Conservation (phyloP, 2,113 vertebrate genomes). For the Motacilla alba region DNA sequence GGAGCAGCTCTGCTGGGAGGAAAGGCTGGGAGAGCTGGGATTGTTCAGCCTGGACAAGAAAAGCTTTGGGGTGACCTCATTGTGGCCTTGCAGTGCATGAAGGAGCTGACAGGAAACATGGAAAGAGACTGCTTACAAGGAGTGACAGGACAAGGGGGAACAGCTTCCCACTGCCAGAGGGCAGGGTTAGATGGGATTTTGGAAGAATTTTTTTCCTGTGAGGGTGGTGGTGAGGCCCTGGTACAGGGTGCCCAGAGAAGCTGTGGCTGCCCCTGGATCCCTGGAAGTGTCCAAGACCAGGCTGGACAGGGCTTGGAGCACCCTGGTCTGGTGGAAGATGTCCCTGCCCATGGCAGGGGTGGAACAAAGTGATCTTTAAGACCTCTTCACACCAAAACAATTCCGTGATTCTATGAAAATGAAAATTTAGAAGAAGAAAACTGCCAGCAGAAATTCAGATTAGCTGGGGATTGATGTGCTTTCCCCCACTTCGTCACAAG, state of each 20-base stretch:
- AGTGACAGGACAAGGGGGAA: rapidly evolving
- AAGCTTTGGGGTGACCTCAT: rapidly evolving
- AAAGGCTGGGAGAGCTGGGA: background rate
- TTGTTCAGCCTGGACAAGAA: background rate
- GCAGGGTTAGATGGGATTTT: rapidly evolving
- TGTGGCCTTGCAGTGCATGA: background rate
- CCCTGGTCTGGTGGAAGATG: rapidly evolving
- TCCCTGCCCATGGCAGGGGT: background rate
- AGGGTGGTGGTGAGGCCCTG: background rate
- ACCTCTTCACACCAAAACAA: background rate
- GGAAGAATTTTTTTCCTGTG: background rate
- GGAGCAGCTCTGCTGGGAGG: background rate
- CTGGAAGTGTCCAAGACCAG: background rate
- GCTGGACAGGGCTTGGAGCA: rapidly evolving
- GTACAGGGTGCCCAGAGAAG: background rate
- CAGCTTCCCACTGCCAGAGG: background rate
- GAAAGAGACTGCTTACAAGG: background rate
- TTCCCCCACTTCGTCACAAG: background rate
- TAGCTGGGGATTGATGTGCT: background rate
- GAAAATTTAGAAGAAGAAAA: background rate
- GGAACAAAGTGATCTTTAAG: background rate
- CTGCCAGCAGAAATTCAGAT: background rate
- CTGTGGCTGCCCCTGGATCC: background rate
- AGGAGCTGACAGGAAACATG: background rate
- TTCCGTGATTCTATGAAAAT: background rate